Base-by-base conservation (phyloP, 2,888 invertebrate species). In the Amphiduros pacificus region DNA sequence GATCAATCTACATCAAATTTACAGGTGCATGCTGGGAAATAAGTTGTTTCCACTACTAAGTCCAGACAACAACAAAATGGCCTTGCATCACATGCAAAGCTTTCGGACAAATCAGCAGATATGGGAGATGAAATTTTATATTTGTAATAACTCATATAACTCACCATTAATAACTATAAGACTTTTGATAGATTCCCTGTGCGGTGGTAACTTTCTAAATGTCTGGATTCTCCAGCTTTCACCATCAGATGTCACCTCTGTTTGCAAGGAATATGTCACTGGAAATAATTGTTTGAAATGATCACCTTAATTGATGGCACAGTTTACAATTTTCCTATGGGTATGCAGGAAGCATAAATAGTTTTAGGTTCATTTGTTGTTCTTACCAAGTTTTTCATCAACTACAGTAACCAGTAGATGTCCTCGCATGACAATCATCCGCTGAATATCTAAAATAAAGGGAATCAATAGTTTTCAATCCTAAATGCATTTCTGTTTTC, bases 341-440 rank as follows among this genome's bases (percentile, higher is more conserved):
- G n/a, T n/a, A n/a, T n/a, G n/a, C n/a, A n/a, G n/a, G n/a, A n/a
- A n/a, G n/a, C n/a, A n/a, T n/a, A n/a, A n/a, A n/a, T n/a, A n/a
- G n/a, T n/a, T n/a, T n/a, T n/a, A n/a, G n/a, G 29, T n/a, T 14
- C 20, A 22, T 11, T n/a, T n/a, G n/a, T n/a, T 22, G 6, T 51
- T 62, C 70, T 65, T 67, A 77, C 78, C 71, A 27, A 77, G 62
- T 44, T 74, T 67, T 67, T 71, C 75, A 56, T 75, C 75, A 26
- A 71, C 71, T n/a, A 74, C 74, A 24, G 76, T 69, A 1, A 78
- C 74, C 51, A 77, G 58, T 63, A 71, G 69, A 51, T 74, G 68
- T 58, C 74, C 72, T 31, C 62, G 71, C 27, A 75, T 66, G 2
- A 63, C 55, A 6, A 78, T 71, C 73, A 78, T 72, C 28, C 71